Base-by-base conservation (phyloP, 37 sponge, comb jelly and placozoan genomes). In the Halisarca cf. caerulea region DNA sequence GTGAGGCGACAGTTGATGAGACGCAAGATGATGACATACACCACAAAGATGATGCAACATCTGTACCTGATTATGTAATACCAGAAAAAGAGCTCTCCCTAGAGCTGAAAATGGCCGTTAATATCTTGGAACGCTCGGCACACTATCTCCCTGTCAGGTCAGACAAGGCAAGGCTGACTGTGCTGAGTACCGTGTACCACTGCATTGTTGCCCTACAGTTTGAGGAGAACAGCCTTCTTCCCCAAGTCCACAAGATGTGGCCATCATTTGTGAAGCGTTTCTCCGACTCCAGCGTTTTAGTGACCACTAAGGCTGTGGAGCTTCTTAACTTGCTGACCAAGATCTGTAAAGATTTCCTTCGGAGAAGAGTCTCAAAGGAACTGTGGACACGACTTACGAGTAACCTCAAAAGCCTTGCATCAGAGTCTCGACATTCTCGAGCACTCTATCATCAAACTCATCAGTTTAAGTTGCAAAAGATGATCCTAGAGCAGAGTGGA, bases 161-260 rank as follows among this genome's bases (percentile, higher is more conserved):
- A 2, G 24, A 8, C 36, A 38, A 35, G 5, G 44, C 36, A n/a
- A 43, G 42, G 42, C 38, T 43, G 45, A 40, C 25, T 5, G 77
- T 74, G 21, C 25, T 74, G 44, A 40, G 41, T 9, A 74, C 25
- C 7, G 21, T 40, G 1, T 2, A 15, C 36, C 77, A 42, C 25
- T 37, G 24, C 2, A 44, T 74, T 15, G 23, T 1, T 2, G 77
- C 77, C 18, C 44, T 74, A 44, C 77, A 38, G 44, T 25, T 64
- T 5, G 58, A 85, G 20, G 79, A 87, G 74, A 62, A 4, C 14
- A 73, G 62, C 38, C 85, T 91, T 2, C 57, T 82, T 21, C 91
- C 91, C 0, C 80, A 86, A 28, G 84, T 90, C n/a, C 90, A 92
- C 80, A 51, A 45, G 11, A 40, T 92, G 42, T 92, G 93, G 93